Base-by-base conservation (phyloP, 2,888 invertebrate genomes). In the Catocala nupta region DNA sequence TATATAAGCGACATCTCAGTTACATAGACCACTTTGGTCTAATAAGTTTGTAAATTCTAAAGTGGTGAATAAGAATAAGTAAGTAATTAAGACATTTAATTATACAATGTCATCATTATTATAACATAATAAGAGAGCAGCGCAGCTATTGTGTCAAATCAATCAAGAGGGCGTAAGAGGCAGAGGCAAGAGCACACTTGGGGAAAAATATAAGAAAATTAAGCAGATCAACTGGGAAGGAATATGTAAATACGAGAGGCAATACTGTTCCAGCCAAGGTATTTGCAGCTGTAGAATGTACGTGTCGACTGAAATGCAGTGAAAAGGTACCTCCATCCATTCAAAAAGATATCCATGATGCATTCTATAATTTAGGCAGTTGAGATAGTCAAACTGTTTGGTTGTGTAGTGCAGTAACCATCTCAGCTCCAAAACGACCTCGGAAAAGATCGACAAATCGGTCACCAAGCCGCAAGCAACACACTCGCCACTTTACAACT, bases 311-410 rank as follows among this genome's bases (percentile, higher is more conserved):
- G 8, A 54, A 54, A 44, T 54, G 54, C 44, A 54, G 54, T 44
- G 54, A 54, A 13, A 11, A 39, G 44, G 54, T 54, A 12, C 12
- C 52, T 1, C 13, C 52, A 11, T 9, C 11, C 11, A 54, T 1
- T 54, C 54, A 54, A 54, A 25, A 54, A 44, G 54, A 11, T 44
- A n/a, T 54, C 11, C 44, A 54, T 25, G 44, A 44, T 8, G 13
- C 13, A 13, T 54, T 16, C 13, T 54, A 54, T 16, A 11, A 54
- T 11, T 13, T 54, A 11, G 13, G 12, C 3, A 12, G 44, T 9
- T 54, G 54, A 44, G 54, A 54, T 33, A 13, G 12, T 43, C 54
- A 54, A 54, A 54, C 54, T 12, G 13, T 13, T 13, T 54, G 54
- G 54, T 16, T 54, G 54, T 54, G 54, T 9, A 54, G 54, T 10